Base-by-base conservation (phyloP, 92 coral and sea anemone genomes). In the Plumapathes pennacea region DNA sequence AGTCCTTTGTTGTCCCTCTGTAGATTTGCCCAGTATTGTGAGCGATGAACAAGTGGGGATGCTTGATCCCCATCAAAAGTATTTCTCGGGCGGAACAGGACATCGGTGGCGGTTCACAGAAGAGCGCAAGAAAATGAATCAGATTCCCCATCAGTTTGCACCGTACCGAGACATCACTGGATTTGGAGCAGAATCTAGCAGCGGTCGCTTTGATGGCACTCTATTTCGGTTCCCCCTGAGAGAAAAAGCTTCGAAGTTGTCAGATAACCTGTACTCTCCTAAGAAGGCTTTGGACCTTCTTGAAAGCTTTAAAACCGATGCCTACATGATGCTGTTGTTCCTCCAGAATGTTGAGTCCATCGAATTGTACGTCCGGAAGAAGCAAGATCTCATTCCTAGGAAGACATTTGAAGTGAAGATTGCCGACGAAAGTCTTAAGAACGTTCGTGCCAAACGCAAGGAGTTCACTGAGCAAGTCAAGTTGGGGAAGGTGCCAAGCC, bases 171-270 rank as follows among this genome's bases (percentile, higher is more conserved):
- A 77, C 3, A 67, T 85, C 11, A 60, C 60, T 50, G 36, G 38
- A 24, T 60, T 68, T 31, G 38, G 41, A 18, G 67, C 52, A 21
- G 74, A 54, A 11, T 28, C 65, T 0, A 52, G 52, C 46, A 31
- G 14, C 7, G 77, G 84, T n/a, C 14, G 27, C 19, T 84, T 77
- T 53, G 40, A 67, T 6, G 81, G 72, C 4, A 84, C 90, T 9
- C 28, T 84, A 46, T 84, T 84, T 56, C 85, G 90, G 34, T 84
- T 84, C 29, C 90, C 90, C 1, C 50, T 84, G 19, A 69, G 94
- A 39, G 61, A 44, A 31, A 33, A 65, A 38, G 56, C 70, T 25
- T 85, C 94, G 9, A 11, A 72, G 34, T 29, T 85, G 33, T 85
- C 91, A 0, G 72, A 60, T 9, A 85, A 73, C 18, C 32, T 80